Percentiles rank a stretch among this genome's conserved stretches.
phyloP scores from a whole-genome alignment of 1,140 invertebrate genomes.

The Zaprionus capensis region DNA sequence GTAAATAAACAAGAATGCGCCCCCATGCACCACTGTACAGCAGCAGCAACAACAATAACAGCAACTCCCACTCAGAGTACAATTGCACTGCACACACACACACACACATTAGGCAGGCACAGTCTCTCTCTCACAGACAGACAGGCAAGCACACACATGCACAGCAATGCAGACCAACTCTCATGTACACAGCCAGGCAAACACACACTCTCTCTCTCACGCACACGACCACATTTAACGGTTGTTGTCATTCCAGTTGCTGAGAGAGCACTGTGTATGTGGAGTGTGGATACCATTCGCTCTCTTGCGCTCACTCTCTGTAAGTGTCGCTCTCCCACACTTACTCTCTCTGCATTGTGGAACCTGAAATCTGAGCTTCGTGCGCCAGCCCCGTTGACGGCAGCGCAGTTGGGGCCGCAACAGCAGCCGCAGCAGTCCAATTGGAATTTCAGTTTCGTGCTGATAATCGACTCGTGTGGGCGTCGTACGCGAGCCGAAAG shows the following conservation, averaged over 20 bases:
- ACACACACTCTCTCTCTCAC: not conserved
- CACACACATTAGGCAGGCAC: not conserved
- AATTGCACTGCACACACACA: slow-evolving; percentile 27
- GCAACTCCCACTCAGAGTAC: slow-evolving; percentile 24
- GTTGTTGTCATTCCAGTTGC: slow-evolving; percentile 53
- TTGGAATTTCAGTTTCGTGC: slow-evolving; percentile 64
- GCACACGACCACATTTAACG: slow-evolving; percentile 32
- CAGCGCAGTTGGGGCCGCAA: slow-evolving; percentile 41
- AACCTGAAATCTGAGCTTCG: slow-evolving; percentile 75
- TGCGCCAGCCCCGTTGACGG: slow-evolving; percentile 51
- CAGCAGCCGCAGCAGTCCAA: slow-evolving; percentile 37
- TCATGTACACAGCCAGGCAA: not conserved
- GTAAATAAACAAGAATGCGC: slow-evolving; percentile 78
- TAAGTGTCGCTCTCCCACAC: not conserved
- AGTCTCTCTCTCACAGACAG: not conserved
- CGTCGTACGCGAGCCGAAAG: slow-evolving; percentile 43
- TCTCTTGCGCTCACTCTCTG: not conserved
- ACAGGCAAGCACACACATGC: not conserved
- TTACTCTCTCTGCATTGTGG: slow-evolving; percentile 43
- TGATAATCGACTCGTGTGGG: slow-evolving; percentile 69
- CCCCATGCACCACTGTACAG: slow-evolving; percentile 51
- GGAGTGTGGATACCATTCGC: slow-evolving; percentile 52
- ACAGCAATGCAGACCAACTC: not conserved
- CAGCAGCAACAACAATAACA: slow-evolving; percentile 32
- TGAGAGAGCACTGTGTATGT: slow-evolving; percentile 8